Evolutionary conservation across 1,140 invertebrate genomes (phyloP), one percentile per base, ranked within the genome.

Genomic region (Bombus ignitus): DNA sequence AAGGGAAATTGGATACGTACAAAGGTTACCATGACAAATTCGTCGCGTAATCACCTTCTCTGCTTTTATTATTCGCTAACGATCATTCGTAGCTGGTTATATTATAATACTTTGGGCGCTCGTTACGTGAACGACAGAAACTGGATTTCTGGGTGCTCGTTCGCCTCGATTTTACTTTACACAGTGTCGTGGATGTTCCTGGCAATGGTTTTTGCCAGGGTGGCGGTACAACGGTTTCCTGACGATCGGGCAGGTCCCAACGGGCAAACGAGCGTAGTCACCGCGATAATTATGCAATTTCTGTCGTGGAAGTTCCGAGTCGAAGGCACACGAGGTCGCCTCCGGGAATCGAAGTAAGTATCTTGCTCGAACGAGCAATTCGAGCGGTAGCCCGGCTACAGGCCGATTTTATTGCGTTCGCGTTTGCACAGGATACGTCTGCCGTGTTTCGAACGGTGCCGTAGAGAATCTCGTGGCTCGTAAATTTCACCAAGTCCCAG

Each of bases 251-350:
- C 66, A 12, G 53, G 22, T 72, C 66, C 65, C 78, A 22, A 22
- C 28, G 25, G 59, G 42, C 10, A 66, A 18, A 70, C 35, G 5
- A 39, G 22, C 39, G 28, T 53, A 25, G 18, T 9, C 35, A n/a
- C 3, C 35, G 66, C 59, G 73, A 88, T 89, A 89, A 89, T 89
- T 89, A 85, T 81, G 87, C 88, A 81, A 88, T 89, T 81, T 42
- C 83, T 77, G 62, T 32, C 37, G 81, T 0, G 71, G 62, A 75
- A 79, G 75, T 84, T 84, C 35, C 75, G 70, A 78, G 62, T 15
- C 66, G 70, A 47, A 53, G 42, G 39, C 37, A 39, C 35, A 62
- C 59, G 80, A 79, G 70, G n/a, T 88, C 75, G 81, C 87, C 62
- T 12, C 73, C 28, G 71, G 62, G 81, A 87, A 87, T 87, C 87